Base-by-base conservation (phyloP, 2,113 vertebrate species). In the Plecturocebus donacophilus region DNA sequence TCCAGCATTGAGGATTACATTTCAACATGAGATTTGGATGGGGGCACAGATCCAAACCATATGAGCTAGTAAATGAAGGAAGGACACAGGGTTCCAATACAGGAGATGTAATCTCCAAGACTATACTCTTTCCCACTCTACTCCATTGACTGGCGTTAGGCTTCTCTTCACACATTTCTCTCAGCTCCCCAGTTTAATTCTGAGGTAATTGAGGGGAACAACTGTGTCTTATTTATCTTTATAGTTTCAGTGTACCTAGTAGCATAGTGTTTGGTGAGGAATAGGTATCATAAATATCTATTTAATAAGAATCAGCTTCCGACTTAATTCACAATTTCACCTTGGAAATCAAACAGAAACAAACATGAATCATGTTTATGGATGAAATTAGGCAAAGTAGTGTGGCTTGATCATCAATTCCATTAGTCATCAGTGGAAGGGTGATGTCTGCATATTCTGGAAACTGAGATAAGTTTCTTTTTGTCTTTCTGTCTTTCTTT, bases 291-390 rank as follows among this genome's bases (percentile, higher is more conserved):
- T 80, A 95, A 88, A 95, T 96, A 92, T 94, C 42, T 76, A 81
- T 61, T 96, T 92, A 75, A 47, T 94, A 94, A 94, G 73, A 89
- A 92, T 91, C 11, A 27, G 23, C 40, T 82, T 94, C 81, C 71
- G 96, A 96, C 32, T 87, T 96, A 94, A 94, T 82, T 71, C 71
- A 95, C 30, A 94, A 88, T 93, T 97, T 97, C 64, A 82, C 82
- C 76, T 91, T 93, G 81, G 95, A 96, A 94, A 94, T 96, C 71
- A 97, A 94, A 94, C 61, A 84, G 56, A 95, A 96, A 38, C 61
- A 95, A 93, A 92, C 42, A 95, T 90, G 71, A 97, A 91, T 95
- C 89, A 84, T 91, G 49, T 83, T 96, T 96, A 58, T 94, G 80
- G 76, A 86, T 94, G 80, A 95, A 96, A 97, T 95, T 97, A 95